A percentile compares a stretch with the other conserved stretches of the same genome.
Conservation (phyloP, 2,888 invertebrate species). For the Ichneumon xanthorius region DNA sequence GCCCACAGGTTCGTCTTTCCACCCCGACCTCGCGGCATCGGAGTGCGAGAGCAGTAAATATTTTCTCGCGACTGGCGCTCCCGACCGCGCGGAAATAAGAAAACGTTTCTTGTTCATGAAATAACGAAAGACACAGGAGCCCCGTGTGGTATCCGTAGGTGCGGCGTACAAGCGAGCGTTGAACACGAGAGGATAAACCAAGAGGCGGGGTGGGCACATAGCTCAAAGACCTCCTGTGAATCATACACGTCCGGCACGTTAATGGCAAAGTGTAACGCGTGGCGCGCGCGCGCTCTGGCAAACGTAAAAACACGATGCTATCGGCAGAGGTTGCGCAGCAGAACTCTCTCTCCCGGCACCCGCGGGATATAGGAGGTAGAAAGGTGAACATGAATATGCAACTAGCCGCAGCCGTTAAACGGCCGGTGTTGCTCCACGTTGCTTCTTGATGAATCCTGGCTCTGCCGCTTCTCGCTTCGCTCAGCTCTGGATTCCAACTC, state of each 20-base stretch:
- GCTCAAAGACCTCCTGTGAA: constrained; percentile 68
- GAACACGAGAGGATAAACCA: constrained; percentile 52
- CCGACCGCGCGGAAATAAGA: constrained; percentile 23
- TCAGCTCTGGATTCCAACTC: constrained; percentile 9
- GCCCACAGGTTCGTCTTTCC: neutral
- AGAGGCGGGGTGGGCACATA: constrained; percentile 67
- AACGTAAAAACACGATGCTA: constrained; percentile 74
- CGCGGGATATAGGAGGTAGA: constrained; percentile 66
- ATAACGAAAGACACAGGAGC: constrained; percentile 25
- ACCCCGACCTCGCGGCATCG: neutral
- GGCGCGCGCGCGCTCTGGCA: constrained; percentile 42
- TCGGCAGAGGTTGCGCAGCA: constrained; percentile 74
- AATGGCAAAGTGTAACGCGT: constrained; percentile 68
- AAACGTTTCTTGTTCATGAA: constrained; percentile 52
- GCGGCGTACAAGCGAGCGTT: constrained; percentile 47
- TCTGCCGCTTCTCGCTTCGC: constrained; percentile 53
- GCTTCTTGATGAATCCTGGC: constrained; percentile 76
- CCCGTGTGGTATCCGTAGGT: neutral
- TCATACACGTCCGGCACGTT: constrained; percentile 69
- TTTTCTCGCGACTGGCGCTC: constrained; percentile 35
- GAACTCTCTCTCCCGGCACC: neutral
- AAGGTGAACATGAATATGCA: constrained; percentile 81
- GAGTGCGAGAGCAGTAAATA: constrained; percentile 45
- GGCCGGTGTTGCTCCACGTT: constrained; percentile 77
- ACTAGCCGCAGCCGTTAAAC: constrained; percentile 79